Evolutionary conservation across 2,888 invertebrate genomes (phyloP).

Genomic region (Tortricodes alternella): DNA sequence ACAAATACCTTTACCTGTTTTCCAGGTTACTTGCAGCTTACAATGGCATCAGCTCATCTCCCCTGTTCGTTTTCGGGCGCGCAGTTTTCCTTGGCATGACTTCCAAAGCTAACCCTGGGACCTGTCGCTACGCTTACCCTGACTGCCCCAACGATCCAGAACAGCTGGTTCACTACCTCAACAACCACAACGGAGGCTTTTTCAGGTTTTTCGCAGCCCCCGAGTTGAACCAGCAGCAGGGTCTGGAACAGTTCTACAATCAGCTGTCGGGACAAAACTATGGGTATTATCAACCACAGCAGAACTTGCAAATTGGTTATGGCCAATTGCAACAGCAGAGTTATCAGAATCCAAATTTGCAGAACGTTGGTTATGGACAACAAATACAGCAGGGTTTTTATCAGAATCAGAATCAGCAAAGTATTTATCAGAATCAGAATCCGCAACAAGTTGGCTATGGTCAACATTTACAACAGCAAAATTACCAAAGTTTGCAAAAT

Average conservation of each 20-base stretch:
- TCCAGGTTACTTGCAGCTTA: conserved; percentile 83
- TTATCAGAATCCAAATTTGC: conserved; percentile 20
- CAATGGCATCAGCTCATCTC: conserved; percentile 81
- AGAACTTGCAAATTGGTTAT: conserved; percentile 28
- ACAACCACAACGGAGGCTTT: conserved; percentile 93
- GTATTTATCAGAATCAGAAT: not conserved
- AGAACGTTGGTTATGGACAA: not conserved
- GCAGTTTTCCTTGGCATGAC: conserved; percentile 89
- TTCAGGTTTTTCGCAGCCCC: conserved; percentile 88
- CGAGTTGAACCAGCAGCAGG: conserved; percentile 49
- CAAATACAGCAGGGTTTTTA: conserved; percentile 6
- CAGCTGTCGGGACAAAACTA: conserved; percentile 44
- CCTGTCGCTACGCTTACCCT: conserved; percentile 86
- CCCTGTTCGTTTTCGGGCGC: conserved; percentile 87
- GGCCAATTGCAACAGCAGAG: conserved; percentile 8
- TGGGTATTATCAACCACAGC: conserved; percentile 25
- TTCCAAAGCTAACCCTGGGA: conserved; percentile 81
- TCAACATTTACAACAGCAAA: conserved; percentile 11
- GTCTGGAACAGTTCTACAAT: conserved; percentile 66
- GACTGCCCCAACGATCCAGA: conserved; percentile 89
- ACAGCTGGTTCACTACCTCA: conserved; percentile 88
- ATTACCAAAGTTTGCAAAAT: conserved; percentile 2
- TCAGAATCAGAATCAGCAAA: conserved; percentile 29
- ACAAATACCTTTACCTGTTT: conserved; percentile 23
- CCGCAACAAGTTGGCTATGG: not conserved